A percentile compares a stretch with the other conserved stretches of the same genome.
phyloP scores from a whole-genome alignment of 1,140 invertebrate species.

The Heterodera carotae region DNA sequence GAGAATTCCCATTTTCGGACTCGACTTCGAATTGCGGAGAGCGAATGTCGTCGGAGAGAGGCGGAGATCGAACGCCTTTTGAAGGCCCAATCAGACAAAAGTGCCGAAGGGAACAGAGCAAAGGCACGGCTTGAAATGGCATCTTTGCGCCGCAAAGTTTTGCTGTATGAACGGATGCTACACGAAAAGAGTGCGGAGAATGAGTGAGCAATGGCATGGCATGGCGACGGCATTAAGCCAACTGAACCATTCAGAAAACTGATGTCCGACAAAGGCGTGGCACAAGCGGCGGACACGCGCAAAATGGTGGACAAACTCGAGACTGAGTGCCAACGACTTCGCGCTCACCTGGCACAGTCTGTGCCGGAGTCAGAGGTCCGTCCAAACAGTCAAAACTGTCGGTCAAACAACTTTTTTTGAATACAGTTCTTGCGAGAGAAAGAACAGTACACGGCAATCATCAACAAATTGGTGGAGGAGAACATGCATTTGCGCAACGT shows the following conservation, averaged over 20 bases:
- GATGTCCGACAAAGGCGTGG: conserved; percentile 40
- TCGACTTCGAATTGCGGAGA: conserved; percentile 31
- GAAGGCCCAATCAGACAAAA: background rate
- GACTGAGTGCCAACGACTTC: conserved; percentile 41
- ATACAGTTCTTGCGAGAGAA: conserved; percentile 47
- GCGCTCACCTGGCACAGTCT: conserved; percentile 36
- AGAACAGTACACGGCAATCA: conserved; percentile 50
- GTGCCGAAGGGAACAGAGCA: conserved; percentile 11
- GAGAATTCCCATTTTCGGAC: conserved; percentile 41
- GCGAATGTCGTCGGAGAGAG: conserved; percentile 30
- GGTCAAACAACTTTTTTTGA: conserved; percentile 17
- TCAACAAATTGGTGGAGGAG: conserved; percentile 46
- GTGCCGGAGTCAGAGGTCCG: conserved; percentile 28
- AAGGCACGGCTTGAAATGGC: conserved; percentile 34
- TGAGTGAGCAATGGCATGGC: conserved; percentile 29
- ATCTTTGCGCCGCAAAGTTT: conserved; percentile 44
- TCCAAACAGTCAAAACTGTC: background rate
- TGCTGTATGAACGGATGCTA: conserved; percentile 47
- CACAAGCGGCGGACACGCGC: conserved; percentile 46
- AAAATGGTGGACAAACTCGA: conserved; percentile 39
- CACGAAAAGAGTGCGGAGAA: conserved; percentile 53
- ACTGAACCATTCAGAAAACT: conserved; percentile 37
- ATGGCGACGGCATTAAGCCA: too few species aligned
- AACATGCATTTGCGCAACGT: conserved; percentile 46
- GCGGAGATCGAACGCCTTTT: conserved; percentile 35